Evolutionary conservation across 2,113 vertebrate species (phyloP).

Genomic region (Mustelus asterias): DNA sequence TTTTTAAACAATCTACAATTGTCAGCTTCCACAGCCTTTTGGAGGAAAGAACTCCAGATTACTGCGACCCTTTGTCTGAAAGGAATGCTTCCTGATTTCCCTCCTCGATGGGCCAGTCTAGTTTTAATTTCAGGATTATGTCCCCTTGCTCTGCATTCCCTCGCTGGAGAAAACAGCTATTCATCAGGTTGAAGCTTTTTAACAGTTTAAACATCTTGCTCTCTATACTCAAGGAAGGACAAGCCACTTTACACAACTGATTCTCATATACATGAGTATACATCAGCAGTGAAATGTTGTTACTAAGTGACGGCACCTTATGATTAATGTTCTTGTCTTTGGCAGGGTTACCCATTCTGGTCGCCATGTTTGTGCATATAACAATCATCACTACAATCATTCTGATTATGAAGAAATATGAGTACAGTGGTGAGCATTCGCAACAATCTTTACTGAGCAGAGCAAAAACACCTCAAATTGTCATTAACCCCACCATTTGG

Average conservation of each 20-base stretch:
- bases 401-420: slow-evolving; percentile 24
- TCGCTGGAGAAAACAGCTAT: not conserved
- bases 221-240: not conserved
- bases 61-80: not conserved
- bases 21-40: not conserved
- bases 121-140: not conserved
- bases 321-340: not conserved
- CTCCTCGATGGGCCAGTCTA: not conserved
- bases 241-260: not conserved
- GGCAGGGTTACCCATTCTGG: not conserved
- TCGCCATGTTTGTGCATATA: not conserved
- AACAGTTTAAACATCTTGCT: not conserved
- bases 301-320: no score
- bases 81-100: not conserved
- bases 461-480: not conserved
- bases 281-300: not conserved
- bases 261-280: no score
- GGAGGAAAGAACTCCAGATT: not conserved
- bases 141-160: not conserved
- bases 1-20: no score
- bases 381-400: not conserved
- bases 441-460: not conserved
- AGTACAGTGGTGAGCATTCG: not conserved
- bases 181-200: not conserved
- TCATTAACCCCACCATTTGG: not conserved